Percentiles rank a stretch among this genome's conserved stretches.
Evolutionary conservation across 2,113 vertebrate genomes (phyloP).

Genomic region (Heteronetta atricapilla): DNA sequence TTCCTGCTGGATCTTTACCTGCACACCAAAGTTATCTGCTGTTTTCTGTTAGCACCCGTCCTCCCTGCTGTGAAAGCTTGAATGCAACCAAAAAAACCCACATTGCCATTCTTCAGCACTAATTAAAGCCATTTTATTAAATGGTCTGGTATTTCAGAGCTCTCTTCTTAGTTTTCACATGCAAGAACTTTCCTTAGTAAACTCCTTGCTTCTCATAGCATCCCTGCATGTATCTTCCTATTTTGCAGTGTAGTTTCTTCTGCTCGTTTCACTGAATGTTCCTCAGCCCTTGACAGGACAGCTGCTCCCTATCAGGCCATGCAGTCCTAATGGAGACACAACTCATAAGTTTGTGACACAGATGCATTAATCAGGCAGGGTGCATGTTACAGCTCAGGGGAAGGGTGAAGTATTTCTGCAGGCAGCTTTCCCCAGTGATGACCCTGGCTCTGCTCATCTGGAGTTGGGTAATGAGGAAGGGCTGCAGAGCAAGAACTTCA

Average conservation of each 20-base stretch:
- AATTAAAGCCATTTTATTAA: neutral
- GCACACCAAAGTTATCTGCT: neutral
- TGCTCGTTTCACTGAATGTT: neutral
- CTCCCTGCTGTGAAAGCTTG: neutral
- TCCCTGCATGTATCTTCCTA: neutral
- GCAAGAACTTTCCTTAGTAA: neutral
- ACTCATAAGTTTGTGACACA: neutral
- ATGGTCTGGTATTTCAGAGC: neutral
- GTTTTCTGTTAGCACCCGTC: neutral
- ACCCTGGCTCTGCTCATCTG: neutral
- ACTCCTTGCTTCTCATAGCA: neutral
- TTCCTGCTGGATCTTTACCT: neutral
- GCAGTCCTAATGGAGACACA: neutral
- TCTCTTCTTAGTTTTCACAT: neutral
- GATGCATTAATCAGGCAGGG: neutral
- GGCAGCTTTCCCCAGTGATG: neutral
- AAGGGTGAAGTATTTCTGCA: neutral
- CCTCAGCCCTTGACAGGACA: neutral
- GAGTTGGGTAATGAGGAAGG: neutral
- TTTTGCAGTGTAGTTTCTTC: neutral
- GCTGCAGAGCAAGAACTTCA: neutral
- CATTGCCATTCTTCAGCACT: neutral
- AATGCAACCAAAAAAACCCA: accelerated
- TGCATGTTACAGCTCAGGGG: neutral
- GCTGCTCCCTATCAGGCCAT: neutral